Evolutionary conservation across 2,888 invertebrate species (phyloP).

Genomic region (Phorcus lineatus): DNA sequence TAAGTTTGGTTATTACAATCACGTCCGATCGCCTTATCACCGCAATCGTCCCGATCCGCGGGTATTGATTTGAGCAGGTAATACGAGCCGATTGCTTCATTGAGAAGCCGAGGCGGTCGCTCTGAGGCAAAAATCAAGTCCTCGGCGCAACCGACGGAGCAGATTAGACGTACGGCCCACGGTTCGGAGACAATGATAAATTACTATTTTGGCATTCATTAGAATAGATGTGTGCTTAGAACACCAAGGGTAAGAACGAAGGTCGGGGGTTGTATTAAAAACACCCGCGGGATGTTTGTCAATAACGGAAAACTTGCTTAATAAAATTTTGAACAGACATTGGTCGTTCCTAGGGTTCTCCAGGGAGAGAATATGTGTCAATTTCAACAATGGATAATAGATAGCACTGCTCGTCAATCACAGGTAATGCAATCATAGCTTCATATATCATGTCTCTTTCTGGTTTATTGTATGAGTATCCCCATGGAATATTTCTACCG

Average conservation of each 20-base stretch:
- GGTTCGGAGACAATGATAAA: neutral
- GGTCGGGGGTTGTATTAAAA: neutral
- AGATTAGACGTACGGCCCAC: too few species aligned
- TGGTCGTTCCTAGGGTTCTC: neutral
- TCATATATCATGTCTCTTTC: neutral
- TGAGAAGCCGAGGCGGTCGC: neutral
- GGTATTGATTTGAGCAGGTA: neutral
- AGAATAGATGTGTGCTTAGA: constrained; percentile 14
- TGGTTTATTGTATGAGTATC: neutral
- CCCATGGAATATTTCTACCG: too few species aligned
- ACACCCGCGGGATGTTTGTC: neutral
- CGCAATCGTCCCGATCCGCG: neutral
- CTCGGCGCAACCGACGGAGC: neutral
- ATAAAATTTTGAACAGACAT: constrained; percentile 12
- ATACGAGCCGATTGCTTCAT: neutral
- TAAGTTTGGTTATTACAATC: constrained; percentile 11
- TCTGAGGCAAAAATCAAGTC: neutral
- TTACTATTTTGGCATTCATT: neutral
- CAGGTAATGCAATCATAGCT: neutral
- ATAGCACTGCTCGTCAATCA: neutral
- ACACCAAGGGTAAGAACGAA: neutral
- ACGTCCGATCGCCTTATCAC: constrained; percentile 11
- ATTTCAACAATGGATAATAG: neutral
- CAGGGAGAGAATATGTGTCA: neutral
- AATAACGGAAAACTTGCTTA: neutral